These are phyloP conservation scores for Epirrita christyi DNA, from an alignment of 2,888 invertebrate genomes.

Conservation along the genomic window DNA sequence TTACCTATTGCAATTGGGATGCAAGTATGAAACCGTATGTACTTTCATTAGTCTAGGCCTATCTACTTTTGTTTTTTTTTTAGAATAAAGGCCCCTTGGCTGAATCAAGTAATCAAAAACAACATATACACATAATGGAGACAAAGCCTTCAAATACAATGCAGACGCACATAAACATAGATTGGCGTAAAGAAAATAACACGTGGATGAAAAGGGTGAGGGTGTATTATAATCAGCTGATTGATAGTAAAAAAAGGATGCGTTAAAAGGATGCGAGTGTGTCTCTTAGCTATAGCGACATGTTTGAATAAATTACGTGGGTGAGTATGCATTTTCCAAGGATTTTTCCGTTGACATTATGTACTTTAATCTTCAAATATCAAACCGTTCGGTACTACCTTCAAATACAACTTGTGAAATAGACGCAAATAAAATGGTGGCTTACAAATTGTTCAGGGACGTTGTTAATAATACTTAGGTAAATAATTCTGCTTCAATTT, in stretches of 20 bases:
- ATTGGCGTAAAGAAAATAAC: constrained; percentile 14
- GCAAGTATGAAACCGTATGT: background rate
- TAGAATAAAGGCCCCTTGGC: background rate
- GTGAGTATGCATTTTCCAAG: background rate
- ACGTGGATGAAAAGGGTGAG: constrained; percentile 14
- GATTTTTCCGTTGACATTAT: constrained; percentile 4
- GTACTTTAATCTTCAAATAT: constrained; percentile 9
- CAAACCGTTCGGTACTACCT: constrained; percentile 26
- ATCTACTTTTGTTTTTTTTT: background rate
- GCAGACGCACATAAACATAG: background rate
- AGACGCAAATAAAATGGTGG: constrained; percentile 45
- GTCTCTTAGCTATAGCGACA: background rate
- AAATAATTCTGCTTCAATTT: background rate
- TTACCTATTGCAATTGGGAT: too few relatives aligned
- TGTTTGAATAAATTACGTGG: background rate
- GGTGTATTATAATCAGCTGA: constrained; percentile 8
- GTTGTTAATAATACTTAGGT: background rate
- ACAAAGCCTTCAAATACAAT: background rate
- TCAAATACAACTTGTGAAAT: constrained; percentile 11
- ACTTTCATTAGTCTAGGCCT: background rate
- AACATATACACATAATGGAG: background rate
- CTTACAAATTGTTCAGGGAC: constrained; percentile 4
- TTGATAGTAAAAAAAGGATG: background rate
- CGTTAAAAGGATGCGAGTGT: constrained; percentile 3
- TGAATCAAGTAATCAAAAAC: background rate